phyloP scores from a whole-genome alignment of 2,888 invertebrate species.

The Tenodera sinensis region DNA sequence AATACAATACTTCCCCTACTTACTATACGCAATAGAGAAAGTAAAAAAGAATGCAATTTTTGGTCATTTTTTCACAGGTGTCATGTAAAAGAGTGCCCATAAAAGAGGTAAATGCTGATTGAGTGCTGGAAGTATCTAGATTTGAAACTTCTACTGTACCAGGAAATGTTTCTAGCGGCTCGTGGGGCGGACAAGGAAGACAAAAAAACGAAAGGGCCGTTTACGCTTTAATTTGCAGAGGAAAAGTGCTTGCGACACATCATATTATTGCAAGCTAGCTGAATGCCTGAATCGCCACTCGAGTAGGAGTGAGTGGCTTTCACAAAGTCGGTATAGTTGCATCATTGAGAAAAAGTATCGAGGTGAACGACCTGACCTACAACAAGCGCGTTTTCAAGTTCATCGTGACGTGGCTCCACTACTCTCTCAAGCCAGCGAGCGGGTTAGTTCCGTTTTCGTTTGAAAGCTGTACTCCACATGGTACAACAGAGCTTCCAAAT shows the following conservation, averaged over 20 bases:
- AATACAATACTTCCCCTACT: too few relatives aligned
- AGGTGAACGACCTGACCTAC: conserved; percentile 28
- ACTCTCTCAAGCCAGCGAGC: background rate
- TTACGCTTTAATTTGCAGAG: conserved; percentile 14
- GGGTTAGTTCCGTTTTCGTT: background rate
- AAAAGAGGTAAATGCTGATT: too few relatives aligned
- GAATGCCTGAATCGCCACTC: conserved; percentile 2
- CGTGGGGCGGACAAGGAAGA: background rate
- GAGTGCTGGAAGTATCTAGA: too few relatives aligned
- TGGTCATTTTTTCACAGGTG: too few relatives aligned
- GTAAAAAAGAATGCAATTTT: too few relatives aligned
- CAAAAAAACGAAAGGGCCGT: background rate
- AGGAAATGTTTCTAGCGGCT: too few relatives aligned
- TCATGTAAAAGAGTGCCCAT: too few relatives aligned
- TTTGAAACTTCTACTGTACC: too few relatives aligned
- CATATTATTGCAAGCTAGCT: background rate
- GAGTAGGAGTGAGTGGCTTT: background rate
- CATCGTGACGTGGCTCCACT: background rate
- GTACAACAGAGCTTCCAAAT: background rate
- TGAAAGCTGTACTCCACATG: background rate
- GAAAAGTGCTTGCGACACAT: background rate
- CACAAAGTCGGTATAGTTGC: conserved; percentile 2
- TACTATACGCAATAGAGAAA: too few relatives aligned
- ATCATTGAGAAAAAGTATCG: background rate
- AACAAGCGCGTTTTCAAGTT: conserved; percentile 25